A percentile compares a stretch with the other conserved stretches of the same genome.
phyloP scores from a whole-genome alignment of 2,113 vertebrate species.

The Lagenorhynchus albirostris region DNA sequence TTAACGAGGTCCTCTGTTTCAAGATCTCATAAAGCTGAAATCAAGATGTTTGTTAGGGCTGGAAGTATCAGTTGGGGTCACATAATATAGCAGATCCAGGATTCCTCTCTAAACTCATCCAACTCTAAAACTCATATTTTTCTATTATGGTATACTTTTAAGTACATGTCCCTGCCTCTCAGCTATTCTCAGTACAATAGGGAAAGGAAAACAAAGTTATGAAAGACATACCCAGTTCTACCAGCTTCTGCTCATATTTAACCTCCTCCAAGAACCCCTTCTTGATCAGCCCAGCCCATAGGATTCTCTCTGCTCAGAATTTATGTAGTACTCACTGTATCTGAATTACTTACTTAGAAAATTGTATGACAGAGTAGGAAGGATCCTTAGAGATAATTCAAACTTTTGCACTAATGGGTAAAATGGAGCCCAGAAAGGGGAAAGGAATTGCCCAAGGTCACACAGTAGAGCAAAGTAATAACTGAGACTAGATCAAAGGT shows the following conservation, averaged over 20 bases:
- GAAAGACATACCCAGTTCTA: not conserved
- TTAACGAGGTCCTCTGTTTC: not conserved
- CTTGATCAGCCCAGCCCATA: not conserved
- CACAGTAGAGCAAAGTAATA: not conserved
- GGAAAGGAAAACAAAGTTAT: not conserved
- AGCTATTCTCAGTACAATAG: not conserved
- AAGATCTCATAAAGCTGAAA: not conserved
- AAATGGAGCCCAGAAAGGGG: not conserved
- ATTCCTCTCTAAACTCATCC: not conserved
- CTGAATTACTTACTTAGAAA: not conserved
- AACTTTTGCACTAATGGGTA: not conserved
- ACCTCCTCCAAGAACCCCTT: not conserved
- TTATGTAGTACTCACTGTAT: not conserved
- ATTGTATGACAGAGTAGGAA: not conserved
- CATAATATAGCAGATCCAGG: not conserved
- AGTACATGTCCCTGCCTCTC: not conserved
- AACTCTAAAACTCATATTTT: not conserved
- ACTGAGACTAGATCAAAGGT: not conserved
- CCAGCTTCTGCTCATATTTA: not conserved
- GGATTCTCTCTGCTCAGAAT: not conserved
- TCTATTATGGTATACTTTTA: not conserved
- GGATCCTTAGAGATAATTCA: not conserved
- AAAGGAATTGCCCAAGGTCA: not conserved
- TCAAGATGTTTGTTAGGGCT: not conserved
- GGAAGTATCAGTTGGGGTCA: not conserved